Conservation (phyloP, 2,888 invertebrate genomes). For the Mycalesis mineus region DNA sequence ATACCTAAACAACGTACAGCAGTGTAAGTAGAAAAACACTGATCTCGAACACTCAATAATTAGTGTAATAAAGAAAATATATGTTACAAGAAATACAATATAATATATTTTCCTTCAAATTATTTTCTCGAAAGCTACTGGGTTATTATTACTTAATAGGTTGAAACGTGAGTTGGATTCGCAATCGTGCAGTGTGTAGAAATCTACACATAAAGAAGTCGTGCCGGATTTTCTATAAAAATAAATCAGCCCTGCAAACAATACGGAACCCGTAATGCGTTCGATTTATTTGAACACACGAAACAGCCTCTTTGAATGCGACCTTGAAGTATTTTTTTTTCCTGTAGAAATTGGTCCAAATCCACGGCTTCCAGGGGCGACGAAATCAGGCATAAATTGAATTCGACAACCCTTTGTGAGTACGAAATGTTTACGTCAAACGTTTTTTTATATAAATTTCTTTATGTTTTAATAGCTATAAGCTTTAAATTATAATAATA, state of each 20-base stretch:
- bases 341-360: conserved; percentile 54
- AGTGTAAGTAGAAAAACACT: too few relatives aligned
- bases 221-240: background rate
- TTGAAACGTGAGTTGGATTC: background rate
- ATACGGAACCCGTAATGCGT: conserved; percentile 10
- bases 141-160: background rate
- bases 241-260: background rate
- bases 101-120: too few relatives aligned
- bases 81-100: background rate
- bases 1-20: too few relatives aligned
- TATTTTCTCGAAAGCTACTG: background rate
- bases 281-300: conserved; percentile 27
- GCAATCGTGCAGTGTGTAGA: background rate
- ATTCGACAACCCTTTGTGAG: conserved; percentile 36
- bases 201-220: background rate
- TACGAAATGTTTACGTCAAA: conserved; percentile 10
- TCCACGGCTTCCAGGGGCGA: conserved; percentile 44
- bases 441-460: background rate
- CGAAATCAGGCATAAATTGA: conserved; percentile 50
- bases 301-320: conserved; percentile 17
- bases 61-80: too few relatives aligned
- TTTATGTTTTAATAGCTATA: too few relatives aligned
- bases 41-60: too few relatives aligned
- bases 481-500: too few relatives aligned
- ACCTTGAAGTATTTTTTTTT: conserved; percentile 27